Evolutionary conservation across 2,888 invertebrate genomes (phyloP).

Genomic region (Drosophila helvetica): DNA sequence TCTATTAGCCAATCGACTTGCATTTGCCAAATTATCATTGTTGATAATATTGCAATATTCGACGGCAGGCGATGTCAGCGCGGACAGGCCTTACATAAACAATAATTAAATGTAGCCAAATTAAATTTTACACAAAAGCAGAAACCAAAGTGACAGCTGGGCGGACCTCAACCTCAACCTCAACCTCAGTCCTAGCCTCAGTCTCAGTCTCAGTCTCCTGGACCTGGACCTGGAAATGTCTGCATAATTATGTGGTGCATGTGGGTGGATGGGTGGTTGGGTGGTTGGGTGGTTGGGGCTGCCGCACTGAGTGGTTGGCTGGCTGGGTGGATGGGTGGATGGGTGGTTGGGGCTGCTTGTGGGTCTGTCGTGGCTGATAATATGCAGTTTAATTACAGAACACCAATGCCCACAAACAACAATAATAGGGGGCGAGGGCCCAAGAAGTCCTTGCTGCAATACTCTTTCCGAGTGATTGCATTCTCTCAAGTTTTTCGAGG

Average conservation of each 20-base stretch:
- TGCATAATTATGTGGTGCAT: conserved; percentile 67
- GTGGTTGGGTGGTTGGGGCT: conserved; percentile 8
- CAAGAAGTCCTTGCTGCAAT: conserved; percentile 32
- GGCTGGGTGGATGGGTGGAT: conserved; percentile 14
- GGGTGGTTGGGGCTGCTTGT: conserved; percentile 5
- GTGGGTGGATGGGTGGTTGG: conserved; percentile 14
- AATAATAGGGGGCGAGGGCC: conserved; percentile 50
- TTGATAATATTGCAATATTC: conserved; percentile 45
- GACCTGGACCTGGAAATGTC: conserved; percentile 43
- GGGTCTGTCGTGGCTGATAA: conserved; percentile 57
- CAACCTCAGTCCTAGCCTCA: not conserved
- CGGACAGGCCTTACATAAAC: conserved; percentile 62
- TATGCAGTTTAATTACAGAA: conserved; percentile 75
- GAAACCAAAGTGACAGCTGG: conserved; percentile 70
- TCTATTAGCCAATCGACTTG: conserved; percentile 41
- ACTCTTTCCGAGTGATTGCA: conserved; percentile 16
- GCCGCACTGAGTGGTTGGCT: conserved; percentile 15
- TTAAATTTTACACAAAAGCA: conserved; percentile 66
- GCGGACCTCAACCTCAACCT: conserved; percentile 17
- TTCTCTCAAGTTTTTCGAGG: not conserved
- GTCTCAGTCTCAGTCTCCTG: not conserved
- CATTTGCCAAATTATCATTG: conserved; percentile 57
- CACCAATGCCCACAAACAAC: conserved; percentile 60
- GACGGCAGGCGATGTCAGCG: conserved; percentile 30
- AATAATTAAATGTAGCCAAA: conserved; percentile 79